A percentile compares a stretch with the other conserved stretches of the same genome.
phyloP scores from a whole-genome alignment of 2,888 invertebrate species.

The Pyrrhosoma nymphula region DNA sequence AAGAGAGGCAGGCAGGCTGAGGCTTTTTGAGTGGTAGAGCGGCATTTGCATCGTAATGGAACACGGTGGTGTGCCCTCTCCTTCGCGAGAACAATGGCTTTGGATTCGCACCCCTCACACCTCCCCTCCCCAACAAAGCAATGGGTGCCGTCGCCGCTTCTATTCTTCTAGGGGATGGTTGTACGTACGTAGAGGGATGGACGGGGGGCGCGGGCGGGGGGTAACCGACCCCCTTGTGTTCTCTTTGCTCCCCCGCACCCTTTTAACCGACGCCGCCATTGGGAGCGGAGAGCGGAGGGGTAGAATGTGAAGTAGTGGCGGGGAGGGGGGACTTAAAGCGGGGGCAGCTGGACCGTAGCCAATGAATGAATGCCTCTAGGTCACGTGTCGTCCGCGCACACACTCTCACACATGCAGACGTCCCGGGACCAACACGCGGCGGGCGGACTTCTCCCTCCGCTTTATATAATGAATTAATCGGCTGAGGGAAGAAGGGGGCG shows the following conservation, averaged over 20 bases:
- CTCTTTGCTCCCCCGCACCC: not conserved
- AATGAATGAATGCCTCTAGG: slow-evolving; percentile 64
- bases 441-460: not conserved
- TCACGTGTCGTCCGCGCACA: slow-evolving; percentile 38
- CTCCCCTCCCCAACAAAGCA: not conserved
- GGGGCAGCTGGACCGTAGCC: slow-evolving; percentile 60
- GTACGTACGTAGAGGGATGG: too few species aligned
- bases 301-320: not conserved
- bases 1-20: too few species aligned
- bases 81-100: slow-evolving; percentile 45
- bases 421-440: not conserved
- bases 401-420: not conserved
- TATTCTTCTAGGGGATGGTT: not conserved
- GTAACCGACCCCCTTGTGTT: not conserved
- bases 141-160: not conserved
- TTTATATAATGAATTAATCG: slow-evolving; percentile 2
- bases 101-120: not conserved
- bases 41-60: slow-evolving; percentile 60
- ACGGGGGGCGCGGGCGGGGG: not conserved
- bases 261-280: too few species aligned
- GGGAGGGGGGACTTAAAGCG: not conserved
- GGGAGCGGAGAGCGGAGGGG: not conserved
- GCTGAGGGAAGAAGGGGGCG: not conserved
- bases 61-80: slow-evolving; percentile 11
- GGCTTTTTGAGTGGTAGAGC: not conserved